A percentile compares a stretch with the other conserved stretches of the same genome.
Evolutionary conservation across 2,113 vertebrate genomes (phyloP).

Genomic region (Triplophysa dalaica): DNA sequence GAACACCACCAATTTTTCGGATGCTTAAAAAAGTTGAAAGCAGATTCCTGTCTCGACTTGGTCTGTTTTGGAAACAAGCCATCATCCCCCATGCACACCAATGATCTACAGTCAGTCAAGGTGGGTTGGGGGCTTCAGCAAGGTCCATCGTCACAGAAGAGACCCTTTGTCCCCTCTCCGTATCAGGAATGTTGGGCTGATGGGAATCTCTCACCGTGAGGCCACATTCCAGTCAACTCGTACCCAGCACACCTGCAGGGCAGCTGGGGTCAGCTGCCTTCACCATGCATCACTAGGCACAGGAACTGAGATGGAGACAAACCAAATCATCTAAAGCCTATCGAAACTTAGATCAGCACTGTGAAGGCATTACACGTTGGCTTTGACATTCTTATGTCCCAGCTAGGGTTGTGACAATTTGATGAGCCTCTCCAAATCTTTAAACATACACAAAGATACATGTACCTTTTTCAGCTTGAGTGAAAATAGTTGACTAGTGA

Average conservation of each 20-base stretch:
- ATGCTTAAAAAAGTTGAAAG: constrained; percentile 28
- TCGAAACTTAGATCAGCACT: not conserved
- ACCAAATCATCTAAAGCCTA: constrained; percentile 14
- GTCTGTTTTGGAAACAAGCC: constrained; percentile 50
- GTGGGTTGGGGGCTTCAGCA: constrained; percentile 25
- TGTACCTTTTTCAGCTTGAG: constrained; percentile 8
- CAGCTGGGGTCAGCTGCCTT: constrained; percentile 69
- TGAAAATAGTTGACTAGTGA: constrained; percentile 44
- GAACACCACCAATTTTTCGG: constrained; percentile 1
- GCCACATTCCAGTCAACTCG: constrained; percentile 64
- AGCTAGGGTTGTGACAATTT: not conserved
- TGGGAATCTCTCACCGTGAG: constrained; percentile 67
- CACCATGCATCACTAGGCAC: constrained; percentile 50
- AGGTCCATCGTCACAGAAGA: constrained; percentile 43
- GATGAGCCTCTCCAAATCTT: too few species aligned
- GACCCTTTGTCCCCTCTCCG: constrained; percentile 46
- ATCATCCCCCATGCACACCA: constrained; percentile 14
- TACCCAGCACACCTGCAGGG: constrained; percentile 75
- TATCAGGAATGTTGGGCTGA: constrained; percentile 70
- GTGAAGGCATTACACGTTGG: not conserved
- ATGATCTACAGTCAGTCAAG: constrained; percentile 52
- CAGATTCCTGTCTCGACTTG: constrained; percentile 53
- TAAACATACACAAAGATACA: not conserved
- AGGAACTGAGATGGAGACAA: constrained; percentile 9
- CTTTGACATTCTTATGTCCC: not conserved